Percentiles rank a stretch among this genome's conserved stretches.
Evolutionary conservation across 2,797 vertebrate genomes (phyloP).

Genomic region (Bufotes viridis): DNA sequence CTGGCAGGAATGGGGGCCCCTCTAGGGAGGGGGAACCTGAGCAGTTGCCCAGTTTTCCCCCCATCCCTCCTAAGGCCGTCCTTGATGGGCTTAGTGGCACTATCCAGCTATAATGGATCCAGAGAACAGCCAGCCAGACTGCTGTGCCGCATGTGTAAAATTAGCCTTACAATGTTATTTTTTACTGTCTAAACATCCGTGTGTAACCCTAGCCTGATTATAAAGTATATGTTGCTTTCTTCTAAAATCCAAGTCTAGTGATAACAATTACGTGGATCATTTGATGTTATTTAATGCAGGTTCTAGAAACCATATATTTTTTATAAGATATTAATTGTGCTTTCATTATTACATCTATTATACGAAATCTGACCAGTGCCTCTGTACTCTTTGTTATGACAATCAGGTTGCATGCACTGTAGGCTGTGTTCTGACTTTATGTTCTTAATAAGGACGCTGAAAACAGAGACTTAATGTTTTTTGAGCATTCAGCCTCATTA

Average conservation of each 20-base stretch:
- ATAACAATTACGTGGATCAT: background rate
- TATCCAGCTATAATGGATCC: too few species aligned
- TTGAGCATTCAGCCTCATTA: background rate
- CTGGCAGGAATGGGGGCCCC: too few species aligned
- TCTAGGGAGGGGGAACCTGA: too few species aligned
- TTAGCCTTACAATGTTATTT: too few species aligned
- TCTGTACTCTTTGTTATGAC: background rate
- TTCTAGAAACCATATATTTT: background rate
- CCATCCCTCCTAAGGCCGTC: too few species aligned
- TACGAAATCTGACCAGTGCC: background rate
- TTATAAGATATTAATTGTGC: background rate
- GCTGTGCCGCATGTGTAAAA: too few species aligned
- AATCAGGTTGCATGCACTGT: background rate
- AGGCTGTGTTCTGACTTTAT: background rate
- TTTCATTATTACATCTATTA: background rate
- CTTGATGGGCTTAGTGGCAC: too few species aligned
- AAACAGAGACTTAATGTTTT: slow-evolving; percentile 4
- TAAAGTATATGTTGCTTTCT: background rate
- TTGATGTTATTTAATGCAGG: background rate
- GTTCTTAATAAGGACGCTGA: background rate
- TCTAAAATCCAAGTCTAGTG: background rate
- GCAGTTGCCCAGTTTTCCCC: too few species aligned
- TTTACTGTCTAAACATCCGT: background rate
- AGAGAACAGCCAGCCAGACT: too few species aligned
- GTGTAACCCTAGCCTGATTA: background rate